Conservation (phyloP, 1,140 invertebrate genomes). For the Macrosteles quadrilineatus region DNA sequence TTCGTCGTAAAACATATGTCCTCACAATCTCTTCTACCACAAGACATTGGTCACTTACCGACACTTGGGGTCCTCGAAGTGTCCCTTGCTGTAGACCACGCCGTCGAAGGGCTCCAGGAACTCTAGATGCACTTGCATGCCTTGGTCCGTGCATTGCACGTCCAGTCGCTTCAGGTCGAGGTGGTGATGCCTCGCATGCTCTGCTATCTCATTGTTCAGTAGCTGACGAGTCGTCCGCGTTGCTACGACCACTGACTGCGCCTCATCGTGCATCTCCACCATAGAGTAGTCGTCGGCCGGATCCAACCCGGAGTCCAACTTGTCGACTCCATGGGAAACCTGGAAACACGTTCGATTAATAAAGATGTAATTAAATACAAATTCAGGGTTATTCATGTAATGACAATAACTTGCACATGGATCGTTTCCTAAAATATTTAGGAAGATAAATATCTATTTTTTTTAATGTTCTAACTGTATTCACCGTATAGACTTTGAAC, state of each 20-base stretch:
- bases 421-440: too few relatives aligned
- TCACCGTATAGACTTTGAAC: too few relatives aligned
- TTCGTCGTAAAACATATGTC: too few relatives aligned
- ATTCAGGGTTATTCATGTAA: too few relatives aligned
- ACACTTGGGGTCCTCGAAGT: slow-evolving; percentile 65
- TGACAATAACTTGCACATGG: too few relatives aligned
- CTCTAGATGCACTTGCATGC: slow-evolving; percentile 64
- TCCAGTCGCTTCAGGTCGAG: slow-evolving; percentile 57
- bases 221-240: slow-evolving; percentile 33
- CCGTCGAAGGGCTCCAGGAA: slow-evolving; percentile 67
- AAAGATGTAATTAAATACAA: too few relatives aligned
- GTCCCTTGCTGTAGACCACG: slow-evolving; percentile 73
- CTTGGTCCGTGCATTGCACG: slow-evolving; percentile 61
- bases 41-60: slow-evolving; percentile 57
- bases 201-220: slow-evolving; percentile 29
- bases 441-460: too few relatives aligned
- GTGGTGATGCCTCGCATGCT: slow-evolving; percentile 34
- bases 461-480: too few relatives aligned
- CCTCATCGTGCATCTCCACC: slow-evolving; percentile 31
- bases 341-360: not conserved
- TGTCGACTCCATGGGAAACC: not conserved
- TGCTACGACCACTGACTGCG: slow-evolving; percentile 31
- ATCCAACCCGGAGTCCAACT: slow-evolving; percentile 7
- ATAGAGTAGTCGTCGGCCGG: slow-evolving; percentile 23
- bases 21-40: too few relatives aligned